These are phyloP conservation scores for Lamprologus tigripictilis DNA, from an alignment of 2,113 vertebrate species.

Conservation along the genomic window DNA sequence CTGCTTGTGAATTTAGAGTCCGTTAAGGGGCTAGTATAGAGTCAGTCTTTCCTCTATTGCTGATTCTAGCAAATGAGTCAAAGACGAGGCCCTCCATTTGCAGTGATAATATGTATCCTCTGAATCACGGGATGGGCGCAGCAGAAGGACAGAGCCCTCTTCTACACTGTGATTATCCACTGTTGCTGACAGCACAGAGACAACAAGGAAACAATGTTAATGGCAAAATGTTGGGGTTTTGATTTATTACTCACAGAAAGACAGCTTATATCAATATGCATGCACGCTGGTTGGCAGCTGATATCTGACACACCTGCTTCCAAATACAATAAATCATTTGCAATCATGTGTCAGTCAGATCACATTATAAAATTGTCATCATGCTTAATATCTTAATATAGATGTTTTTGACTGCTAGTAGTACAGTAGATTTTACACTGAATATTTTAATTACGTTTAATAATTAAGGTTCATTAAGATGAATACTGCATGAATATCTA, in stretches of 20 bases:
- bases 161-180: background rate
- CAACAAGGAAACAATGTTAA: background rate
- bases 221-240: constrained; percentile 10
- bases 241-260: constrained; percentile 26
- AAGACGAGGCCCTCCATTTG: constrained; percentile 36
- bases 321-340: constrained; percentile 28
- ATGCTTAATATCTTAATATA: background rate
- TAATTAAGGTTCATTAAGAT: background rate
- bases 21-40: background rate
- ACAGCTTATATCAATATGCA: constrained; percentile 7
- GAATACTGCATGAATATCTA: background rate
- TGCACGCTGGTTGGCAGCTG: background rate
- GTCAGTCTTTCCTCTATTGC: background rate
- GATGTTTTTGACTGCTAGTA: background rate
- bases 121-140: constrained; percentile 1
- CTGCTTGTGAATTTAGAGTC: background rate
- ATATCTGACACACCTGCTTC: constrained; percentile 21
- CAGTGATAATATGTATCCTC: background rate
- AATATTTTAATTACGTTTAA: background rate
- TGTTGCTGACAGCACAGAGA: background rate
- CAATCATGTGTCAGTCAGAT: background rate
- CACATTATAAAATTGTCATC: background rate
- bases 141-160: background rate
- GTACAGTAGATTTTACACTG: background rate
- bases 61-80: background rate